Percentiles rank a stretch among this genome's conserved stretches.
These are phyloP conservation scores for Rhimphoctona megacephalus DNA, from an alignment of 2,888 invertebrate species.

Conservation along the genomic window DNA sequence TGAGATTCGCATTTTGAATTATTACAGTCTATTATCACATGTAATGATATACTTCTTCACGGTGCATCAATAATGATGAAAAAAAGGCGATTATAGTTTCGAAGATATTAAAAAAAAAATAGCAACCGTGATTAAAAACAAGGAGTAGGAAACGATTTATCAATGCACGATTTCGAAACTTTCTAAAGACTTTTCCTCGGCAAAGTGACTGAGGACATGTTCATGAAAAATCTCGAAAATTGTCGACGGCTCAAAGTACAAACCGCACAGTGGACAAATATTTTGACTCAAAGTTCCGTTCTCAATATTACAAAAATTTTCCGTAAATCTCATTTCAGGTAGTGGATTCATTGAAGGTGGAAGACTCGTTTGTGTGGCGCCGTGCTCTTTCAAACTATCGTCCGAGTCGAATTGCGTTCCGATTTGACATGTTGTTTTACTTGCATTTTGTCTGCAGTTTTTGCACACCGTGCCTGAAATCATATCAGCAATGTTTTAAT, in stretches of 20 bases:
- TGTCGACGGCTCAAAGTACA: slow-evolving; percentile 87
- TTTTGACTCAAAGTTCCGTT: slow-evolving; percentile 83
- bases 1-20: background rate
- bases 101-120: background rate
- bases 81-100: background rate
- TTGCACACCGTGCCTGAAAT: slow-evolving; percentile 75
- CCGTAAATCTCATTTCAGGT: slow-evolving; percentile 77
- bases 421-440: slow-evolving; percentile 79
- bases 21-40: slow-evolving; percentile 45
- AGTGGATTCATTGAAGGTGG: slow-evolving; percentile 69
- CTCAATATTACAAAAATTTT: slow-evolving; percentile 79
- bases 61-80: background rate
- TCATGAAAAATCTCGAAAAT: slow-evolving; percentile 89
- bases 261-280: slow-evolving; percentile 92
- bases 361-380: slow-evolving; percentile 80
- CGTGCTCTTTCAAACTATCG: slow-evolving; percentile 78
- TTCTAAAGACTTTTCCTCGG: slow-evolving; percentile 85
- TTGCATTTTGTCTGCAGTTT: slow-evolving; percentile 76
- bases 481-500: background rate
- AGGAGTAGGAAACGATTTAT: slow-evolving; percentile 8
- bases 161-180: slow-evolving; percentile 73
- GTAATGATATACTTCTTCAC: background rate
- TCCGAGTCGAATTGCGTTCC: slow-evolving; percentile 80
- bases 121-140: background rate
- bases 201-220: slow-evolving; percentile 92